Conservation (phyloP, 92 coral and sea anemone species). For the Porites divaricata region DNA sequence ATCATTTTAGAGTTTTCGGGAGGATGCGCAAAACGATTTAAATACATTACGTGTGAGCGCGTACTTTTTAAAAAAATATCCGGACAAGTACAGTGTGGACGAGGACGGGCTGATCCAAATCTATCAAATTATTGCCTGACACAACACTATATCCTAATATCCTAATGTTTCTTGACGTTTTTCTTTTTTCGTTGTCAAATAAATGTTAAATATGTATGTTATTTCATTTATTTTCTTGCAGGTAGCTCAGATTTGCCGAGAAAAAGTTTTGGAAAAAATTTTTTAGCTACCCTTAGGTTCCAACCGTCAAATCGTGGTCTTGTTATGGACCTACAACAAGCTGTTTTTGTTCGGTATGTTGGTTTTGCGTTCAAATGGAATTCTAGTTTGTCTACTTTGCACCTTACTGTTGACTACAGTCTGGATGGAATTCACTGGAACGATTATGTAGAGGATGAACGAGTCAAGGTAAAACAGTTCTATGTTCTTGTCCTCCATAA, state of each 20-base stretch:
- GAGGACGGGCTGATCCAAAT: too few relatives aligned
- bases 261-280: not conserved
- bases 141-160: not conserved
- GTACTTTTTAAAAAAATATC: too few relatives aligned
- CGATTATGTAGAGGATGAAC: constrained; percentile 33
- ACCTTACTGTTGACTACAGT: constrained; percentile 41
- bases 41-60: too few relatives aligned
- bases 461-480: constrained; percentile 13
- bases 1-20: too few relatives aligned
- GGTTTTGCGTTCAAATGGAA: constrained; percentile 13
- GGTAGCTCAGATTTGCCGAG: not conserved
- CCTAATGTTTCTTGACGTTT: not conserved
- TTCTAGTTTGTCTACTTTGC: not conserved
- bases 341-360: not conserved
- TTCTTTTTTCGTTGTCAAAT: too few relatives aligned
- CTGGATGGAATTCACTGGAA: constrained; percentile 38
- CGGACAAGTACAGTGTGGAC: too few relatives aligned
- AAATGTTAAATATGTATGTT: not conserved
- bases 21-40: too few relatives aligned
- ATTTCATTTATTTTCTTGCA: not conserved
- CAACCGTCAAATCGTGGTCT: constrained; percentile 3
- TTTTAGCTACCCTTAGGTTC: not conserved
- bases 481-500: too few relatives aligned
- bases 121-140: not conserved
- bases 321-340: not conserved